Base-by-base conservation (phyloP, 2,797 vertebrate species). In the Enteromius afrohamiltoni region DNA sequence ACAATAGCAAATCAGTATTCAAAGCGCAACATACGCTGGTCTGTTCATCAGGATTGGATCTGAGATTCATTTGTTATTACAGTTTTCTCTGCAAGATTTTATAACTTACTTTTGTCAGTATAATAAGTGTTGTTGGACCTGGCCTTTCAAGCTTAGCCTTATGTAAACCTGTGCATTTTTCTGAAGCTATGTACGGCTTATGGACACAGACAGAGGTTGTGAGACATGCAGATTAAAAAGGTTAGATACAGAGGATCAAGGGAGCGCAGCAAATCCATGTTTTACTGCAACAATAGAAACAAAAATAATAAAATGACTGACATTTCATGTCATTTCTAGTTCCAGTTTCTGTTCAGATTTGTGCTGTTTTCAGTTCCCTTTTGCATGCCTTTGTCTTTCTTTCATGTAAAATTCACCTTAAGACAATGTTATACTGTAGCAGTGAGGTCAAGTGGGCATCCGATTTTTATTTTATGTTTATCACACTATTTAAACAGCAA, bases 241-340 rank as follows among this genome's bases (percentile, higher is more conserved):
- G 21, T 26, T 69, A 69, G 8, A 53, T 17, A 51, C 19, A 23
- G 34, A 42, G 53, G n/a, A 77, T 60, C 34, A 77, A 76, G 74
- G 31, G n/a, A 42, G 53, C 26, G 1, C n/a, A 42, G 53, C 74
- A 60, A 77, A 77, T 77, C 74, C 34, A 60, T 53, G 31, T 79
- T 79, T 67, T 19, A 37, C 49, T 7, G 16, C 21, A 19, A 16
- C 4, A 53, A 23, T 40, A n/a, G 42, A 45, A 45, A 13, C 0
- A 4, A 9, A 5, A 40, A 26, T 31, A 53, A 26, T 0, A 55
- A 42, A 55, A 51, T 40, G 67, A 71, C 49, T 53, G 49, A 26
- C 37, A 47, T 45, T 8, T n/a, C 19, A 6, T 14, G 17, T 42
- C 64, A 64, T 47, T 64, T 49, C 53, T 55, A 42, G 40, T 64